These are phyloP conservation scores for Aphodius granarius DNA, from an alignment of 2,888 invertebrate species.

Conservation along the genomic window DNA sequence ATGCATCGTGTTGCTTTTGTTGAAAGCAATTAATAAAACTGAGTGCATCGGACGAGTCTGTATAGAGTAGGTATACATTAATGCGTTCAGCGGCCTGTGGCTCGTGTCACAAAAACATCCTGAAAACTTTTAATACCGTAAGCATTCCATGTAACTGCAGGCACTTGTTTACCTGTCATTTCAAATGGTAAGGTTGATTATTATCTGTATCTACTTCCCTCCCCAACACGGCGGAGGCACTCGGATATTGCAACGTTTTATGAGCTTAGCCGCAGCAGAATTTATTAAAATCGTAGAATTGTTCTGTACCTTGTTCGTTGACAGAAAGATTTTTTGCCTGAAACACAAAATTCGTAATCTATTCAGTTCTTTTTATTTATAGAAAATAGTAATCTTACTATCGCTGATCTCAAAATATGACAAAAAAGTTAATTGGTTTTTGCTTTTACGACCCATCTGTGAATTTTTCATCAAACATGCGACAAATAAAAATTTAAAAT, in stretches of 20 bases:
- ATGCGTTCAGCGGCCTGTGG: no score
- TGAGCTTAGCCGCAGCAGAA: neutral
- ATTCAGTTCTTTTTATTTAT: no score
- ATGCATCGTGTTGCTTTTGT: neutral
- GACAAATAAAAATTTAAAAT: no score
- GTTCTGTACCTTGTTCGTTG: neutral
- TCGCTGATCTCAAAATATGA: no score
- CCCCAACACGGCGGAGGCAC: neutral
- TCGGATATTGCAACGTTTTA: neutral
- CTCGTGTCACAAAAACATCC: neutral
- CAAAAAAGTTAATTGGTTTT: no score
- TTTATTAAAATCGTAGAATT: neutral
- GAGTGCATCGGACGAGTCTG: neutral
- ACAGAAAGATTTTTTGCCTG: neutral
- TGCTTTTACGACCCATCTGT: no score
- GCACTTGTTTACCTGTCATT: neutral
- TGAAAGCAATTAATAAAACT: neutral
- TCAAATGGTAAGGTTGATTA: neutral
- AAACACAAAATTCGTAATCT: neutral
- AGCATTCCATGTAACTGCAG: neutral
- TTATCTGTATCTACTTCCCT: neutral
- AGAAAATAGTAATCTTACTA: no score
- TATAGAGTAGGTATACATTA: no score
- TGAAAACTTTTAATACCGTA: neutral
- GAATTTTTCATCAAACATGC: no score